These are phyloP conservation scores for Poliocrania exsul DNA, from an alignment of 2,797 vertebrate species.

Conservation along the genomic window DNA sequence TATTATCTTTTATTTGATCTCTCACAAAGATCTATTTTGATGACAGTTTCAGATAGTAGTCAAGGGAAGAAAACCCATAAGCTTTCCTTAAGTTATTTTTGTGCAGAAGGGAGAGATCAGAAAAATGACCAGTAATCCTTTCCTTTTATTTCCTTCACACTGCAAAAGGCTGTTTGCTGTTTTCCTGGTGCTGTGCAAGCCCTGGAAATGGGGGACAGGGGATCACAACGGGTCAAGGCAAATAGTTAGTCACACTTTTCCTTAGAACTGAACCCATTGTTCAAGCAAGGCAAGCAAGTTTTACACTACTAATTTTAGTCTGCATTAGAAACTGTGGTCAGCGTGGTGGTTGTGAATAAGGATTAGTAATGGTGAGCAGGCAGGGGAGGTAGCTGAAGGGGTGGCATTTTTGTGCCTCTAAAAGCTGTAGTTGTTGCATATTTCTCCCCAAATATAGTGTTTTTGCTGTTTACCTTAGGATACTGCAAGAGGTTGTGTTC, in stretches of 20 bases:
- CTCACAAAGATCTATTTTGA: background rate
- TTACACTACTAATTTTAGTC: background rate
- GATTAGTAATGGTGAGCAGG: background rate
- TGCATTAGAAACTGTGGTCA: background rate
- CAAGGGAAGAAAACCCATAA: background rate
- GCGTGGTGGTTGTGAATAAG: background rate
- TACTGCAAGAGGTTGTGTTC: background rate
- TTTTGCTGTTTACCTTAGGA: background rate
- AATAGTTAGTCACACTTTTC: constrained; percentile 10
- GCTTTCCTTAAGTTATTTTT: background rate
- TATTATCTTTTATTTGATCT: constrained; percentile 6
- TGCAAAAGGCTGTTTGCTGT: background rate
- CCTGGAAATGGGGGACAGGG: background rate
- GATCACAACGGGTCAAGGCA: background rate
- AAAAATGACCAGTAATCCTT: background rate
- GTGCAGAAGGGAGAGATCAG: background rate
- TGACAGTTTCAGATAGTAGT: background rate
- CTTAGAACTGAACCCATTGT: background rate
- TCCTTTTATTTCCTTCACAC: background rate
- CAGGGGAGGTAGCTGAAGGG: background rate
- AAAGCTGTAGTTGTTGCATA: background rate
- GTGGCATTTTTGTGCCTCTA: background rate
- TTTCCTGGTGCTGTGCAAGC: background rate
- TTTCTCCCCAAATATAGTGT: background rate
- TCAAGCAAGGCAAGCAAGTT: background rate